Evolutionary conservation across 1,140 invertebrate species (phyloP).

Genomic region (Oppia nitens): DNA sequence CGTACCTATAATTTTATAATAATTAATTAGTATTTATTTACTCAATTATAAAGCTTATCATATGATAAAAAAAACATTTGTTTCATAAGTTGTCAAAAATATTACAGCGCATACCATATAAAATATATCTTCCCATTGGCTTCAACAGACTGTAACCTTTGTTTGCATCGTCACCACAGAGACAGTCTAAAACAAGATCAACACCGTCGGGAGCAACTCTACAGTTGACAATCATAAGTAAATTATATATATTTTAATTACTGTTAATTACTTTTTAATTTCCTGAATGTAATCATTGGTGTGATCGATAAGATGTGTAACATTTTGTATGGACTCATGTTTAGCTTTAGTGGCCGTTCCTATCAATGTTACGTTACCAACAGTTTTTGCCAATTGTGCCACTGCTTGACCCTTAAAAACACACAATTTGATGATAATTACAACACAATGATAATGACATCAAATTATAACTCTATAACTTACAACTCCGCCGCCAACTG

Average conservation of each 20-base stretch:
- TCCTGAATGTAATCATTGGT: conserved; percentile 60
- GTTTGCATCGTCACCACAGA: conserved; percentile 72
- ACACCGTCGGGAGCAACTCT: conserved; percentile 59
- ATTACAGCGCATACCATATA: conserved; percentile 56
- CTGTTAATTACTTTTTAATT: conserved; percentile 52
- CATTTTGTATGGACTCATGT: conserved; percentile 58
- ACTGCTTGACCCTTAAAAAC: conserved; percentile 66
- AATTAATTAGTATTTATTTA: no score
- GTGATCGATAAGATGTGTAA: conserved; percentile 56
- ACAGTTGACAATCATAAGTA: conserved; percentile 21
- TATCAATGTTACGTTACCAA: conserved; percentile 62
- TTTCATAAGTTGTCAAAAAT: not conserved
- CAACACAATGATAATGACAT: no score
- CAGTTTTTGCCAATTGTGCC: conserved; percentile 56
- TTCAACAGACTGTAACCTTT: conserved; percentile 60
- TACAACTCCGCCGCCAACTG: conserved; percentile 71
- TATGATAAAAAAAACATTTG: not conserved
- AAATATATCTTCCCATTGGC: conserved; percentile 72
- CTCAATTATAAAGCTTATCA: no score
- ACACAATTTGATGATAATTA: no score
- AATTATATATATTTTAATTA: not conserved
- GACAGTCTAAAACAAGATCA: conserved; percentile 68
- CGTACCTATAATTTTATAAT: conserved; percentile 25
- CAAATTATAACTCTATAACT: conserved; percentile 31
- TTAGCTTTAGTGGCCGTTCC: conserved; percentile 68